These are phyloP conservation scores for Busseola fusca DNA, from an alignment of 2,888 invertebrate species.

Conservation along the genomic window DNA sequence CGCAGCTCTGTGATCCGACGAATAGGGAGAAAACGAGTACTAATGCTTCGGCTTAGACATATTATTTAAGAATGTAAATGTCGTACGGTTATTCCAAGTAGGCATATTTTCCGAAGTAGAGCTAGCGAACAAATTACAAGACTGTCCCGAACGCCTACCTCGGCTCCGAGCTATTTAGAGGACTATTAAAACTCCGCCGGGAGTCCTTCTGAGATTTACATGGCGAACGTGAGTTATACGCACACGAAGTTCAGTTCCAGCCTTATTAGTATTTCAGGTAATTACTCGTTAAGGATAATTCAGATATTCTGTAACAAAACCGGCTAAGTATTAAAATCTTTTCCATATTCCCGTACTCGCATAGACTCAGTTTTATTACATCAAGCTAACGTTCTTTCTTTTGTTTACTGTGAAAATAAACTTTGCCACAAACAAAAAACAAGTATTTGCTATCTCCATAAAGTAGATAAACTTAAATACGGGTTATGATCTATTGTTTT, in stretches of 20 bases:
- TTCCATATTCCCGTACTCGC: background rate
- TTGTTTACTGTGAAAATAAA: slow-evolving; percentile 22
- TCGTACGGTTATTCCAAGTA: slow-evolving; percentile 64
- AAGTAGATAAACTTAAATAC: slow-evolving; percentile 41
- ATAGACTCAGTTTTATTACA: slow-evolving; percentile 21
- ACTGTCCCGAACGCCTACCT: slow-evolving; percentile 72
- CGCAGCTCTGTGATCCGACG: slow-evolving; percentile 43
- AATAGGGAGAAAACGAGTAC: slow-evolving; percentile 65
- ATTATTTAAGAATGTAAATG: slow-evolving; percentile 71
- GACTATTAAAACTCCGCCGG: slow-evolving; percentile 80
- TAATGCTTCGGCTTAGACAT: slow-evolving; percentile 64
- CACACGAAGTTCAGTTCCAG: slow-evolving; percentile 68
- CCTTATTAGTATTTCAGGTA: slow-evolving; percentile 65
- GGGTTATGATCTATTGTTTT: slow-evolving; percentile 60
- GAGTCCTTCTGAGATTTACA: slow-evolving; percentile 77
- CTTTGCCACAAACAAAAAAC: slow-evolving; percentile 38
- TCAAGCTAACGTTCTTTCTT: slow-evolving; percentile 17
- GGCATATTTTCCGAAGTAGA: slow-evolving; percentile 74
- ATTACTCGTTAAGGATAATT: slow-evolving; percentile 49
- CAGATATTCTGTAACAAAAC: slow-evolving; percentile 20
- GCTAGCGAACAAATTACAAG: slow-evolving; percentile 77
- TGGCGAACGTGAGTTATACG: slow-evolving; percentile 74
- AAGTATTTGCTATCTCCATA: slow-evolving; percentile 41
- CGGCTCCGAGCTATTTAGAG: slow-evolving; percentile 75
- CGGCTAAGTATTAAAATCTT: slow-evolving; percentile 8